Evolutionary conservation across 2,113 vertebrate genomes (phyloP).

Genomic region (Sylvietta virens): DNA sequence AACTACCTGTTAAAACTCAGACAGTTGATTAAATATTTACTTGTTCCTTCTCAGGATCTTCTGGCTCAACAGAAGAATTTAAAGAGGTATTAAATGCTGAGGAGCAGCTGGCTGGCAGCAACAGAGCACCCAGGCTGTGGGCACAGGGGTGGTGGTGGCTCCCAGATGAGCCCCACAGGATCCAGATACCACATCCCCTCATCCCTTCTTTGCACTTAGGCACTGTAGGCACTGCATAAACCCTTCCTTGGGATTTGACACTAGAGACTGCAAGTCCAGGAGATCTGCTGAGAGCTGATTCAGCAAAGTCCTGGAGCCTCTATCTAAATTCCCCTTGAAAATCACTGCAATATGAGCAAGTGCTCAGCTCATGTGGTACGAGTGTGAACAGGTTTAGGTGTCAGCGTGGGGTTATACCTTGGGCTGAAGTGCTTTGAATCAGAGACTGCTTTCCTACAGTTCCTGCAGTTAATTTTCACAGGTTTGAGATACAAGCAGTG

Average conservation of each 20-base stretch:
- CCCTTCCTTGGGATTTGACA: neutral
- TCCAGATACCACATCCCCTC: neutral
- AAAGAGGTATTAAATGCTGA: neutral
- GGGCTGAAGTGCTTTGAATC: neutral
- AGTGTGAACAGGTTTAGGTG: neutral
- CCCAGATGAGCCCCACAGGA: fast-evolving
- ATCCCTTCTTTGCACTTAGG: neutral
- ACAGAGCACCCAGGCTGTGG: fast-evolving
- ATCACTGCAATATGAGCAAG: neutral
- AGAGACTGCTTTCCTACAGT: neutral
- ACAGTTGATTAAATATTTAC: slow-evolving; percentile 52
- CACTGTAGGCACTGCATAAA: neutral
- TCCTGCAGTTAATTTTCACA: neutral
- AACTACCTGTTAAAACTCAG: slow-evolving; percentile 13
- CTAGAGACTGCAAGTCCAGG: neutral
- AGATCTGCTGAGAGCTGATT: neutral
- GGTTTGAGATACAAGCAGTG: neutral
- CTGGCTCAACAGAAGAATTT: slow-evolving; percentile 16
- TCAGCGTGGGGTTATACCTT: fast-evolving
- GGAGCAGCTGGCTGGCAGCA: neutral
- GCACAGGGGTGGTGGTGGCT: fast-evolving
- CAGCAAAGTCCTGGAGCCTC: neutral
- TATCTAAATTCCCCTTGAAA: neutral
- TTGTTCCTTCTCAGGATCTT: neutral
- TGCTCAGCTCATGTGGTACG: neutral